Conservation (phyloP, 1,140 invertebrate genomes). For the Philopotamus ludificatus region DNA sequence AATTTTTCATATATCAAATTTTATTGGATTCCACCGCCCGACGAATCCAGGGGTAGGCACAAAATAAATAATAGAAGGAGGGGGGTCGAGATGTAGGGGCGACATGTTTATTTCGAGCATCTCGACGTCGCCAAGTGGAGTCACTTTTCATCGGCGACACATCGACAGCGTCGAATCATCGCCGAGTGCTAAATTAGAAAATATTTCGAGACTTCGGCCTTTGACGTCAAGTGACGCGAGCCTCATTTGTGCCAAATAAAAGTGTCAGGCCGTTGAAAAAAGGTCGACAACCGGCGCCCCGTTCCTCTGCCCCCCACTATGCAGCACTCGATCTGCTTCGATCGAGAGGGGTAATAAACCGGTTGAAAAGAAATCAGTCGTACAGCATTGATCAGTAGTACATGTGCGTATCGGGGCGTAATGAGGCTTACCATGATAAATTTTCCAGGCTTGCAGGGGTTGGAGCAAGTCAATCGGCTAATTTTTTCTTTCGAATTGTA, state of each 20-base stretch:
- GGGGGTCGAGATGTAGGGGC: neutral
- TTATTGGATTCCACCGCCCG: neutral
- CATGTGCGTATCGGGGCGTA: no score
- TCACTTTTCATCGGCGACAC: neutral
- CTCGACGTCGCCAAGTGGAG: neutral
- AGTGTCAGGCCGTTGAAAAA: neutral
- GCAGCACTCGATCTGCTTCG: no score
- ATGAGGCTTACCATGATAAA: no score
- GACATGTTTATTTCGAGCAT: neutral
- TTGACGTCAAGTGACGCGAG: neutral
- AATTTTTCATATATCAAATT: neutral
- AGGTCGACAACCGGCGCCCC: neutral
- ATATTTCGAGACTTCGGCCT: neutral
- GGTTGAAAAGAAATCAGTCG: neutral
- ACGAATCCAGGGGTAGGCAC: neutral
- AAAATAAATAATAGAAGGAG: neutral
- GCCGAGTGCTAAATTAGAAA: neutral
- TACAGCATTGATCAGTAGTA: no score
- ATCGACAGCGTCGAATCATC: slow-evolving; percentile 4
- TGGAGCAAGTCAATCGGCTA: no score
- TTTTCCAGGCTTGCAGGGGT: no score
- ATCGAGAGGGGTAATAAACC: neutral
- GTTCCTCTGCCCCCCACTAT: neutral
- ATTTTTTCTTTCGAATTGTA: no score
- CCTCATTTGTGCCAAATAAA: neutral